phyloP scores from a whole-genome alignment of 2,888 invertebrate species.

The Ophion obscuratus region DNA sequence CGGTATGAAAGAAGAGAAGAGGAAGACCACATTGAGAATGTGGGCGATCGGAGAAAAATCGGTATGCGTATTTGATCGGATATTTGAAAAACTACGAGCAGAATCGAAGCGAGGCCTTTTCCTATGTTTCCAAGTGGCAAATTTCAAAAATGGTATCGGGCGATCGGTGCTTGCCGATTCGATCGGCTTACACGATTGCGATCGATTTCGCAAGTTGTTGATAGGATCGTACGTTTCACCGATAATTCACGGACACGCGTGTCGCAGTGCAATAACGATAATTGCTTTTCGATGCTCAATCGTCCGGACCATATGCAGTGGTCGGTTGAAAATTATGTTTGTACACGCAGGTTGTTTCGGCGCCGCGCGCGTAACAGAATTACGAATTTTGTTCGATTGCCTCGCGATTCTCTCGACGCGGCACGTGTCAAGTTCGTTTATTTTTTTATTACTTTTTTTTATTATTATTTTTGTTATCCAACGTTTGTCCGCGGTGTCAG shows the following conservation, averaged over 20 bases:
- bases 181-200: neutral
- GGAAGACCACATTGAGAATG: no score
- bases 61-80: neutral
- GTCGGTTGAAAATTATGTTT: neutral
- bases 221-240: neutral
- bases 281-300: neutral
- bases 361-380: neutral
- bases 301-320: neutral
- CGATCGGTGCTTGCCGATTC: neutral
- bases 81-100: neutral
- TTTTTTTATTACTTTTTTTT: neutral
- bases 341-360: neutral
- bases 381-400: neutral
- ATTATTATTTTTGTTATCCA: neutral
- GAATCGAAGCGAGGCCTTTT: neutral
- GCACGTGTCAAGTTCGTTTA: slow-evolving; percentile 15
- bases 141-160: neutral
- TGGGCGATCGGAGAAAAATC: neutral
- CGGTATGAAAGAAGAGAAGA: neutral
- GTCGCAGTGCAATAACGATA: neutral
- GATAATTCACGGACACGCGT: neutral
- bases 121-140: neutral
- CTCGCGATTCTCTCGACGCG: neutral
- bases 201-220: neutral
- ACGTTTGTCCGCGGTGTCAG: slow-evolving; percentile 36